Base-by-base conservation (phyloP, 2,797 vertebrate genomes). In the Sphenodon punctatus region DNA sequence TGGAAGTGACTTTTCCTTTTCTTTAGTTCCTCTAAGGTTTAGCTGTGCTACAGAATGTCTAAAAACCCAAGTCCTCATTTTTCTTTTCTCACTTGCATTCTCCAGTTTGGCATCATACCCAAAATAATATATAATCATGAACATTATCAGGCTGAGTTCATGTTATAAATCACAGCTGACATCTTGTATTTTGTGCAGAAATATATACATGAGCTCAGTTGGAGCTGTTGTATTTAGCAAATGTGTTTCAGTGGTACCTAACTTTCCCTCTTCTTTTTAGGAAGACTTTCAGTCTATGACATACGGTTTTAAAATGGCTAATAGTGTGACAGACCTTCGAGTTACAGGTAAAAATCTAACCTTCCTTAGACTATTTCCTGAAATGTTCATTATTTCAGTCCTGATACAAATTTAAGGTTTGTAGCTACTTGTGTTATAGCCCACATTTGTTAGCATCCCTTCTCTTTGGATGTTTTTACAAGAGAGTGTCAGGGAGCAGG, bases 211-310 rank as follows among this genome's bases (percentile, higher is more conserved):
- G 36, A 69, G 19, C 34, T 19, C 34, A 36, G 34, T 30, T 55
- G 32, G 51, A 25, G 7, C 27, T 43, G 30, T 5, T 53, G 20
- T 19, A 46, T 27, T n/a, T 77, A 22, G 27, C 5, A 36, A n/a
- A 48, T 48, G 27, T 30, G 12, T 70, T 8, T 74, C 90, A 20
- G 15, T 11, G 27, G 12, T 66, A 4, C 10, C 4, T 25, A 12
- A 56, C 89, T 60, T 41, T 61, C 75, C 25, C 17, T 83, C 74
- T 63, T 83, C 72, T 84, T 7, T 94, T 55, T 78, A 99, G 98
- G 99, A 99, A 94, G 99, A 99, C 94, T 99, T 99, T 94, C 99
- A 99, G 90, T 99, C 99, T 59, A 99, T 99, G 98, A 99, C 99
- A 5, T 99, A 99, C 0, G 98, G 99, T 86, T 99, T 99, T 95